A percentile compares a stretch with the other conserved stretches of the same genome.
Evolutionary conservation across 2,888 invertebrate species (phyloP).

Genomic region (Megalurothrips usitatus): DNA sequence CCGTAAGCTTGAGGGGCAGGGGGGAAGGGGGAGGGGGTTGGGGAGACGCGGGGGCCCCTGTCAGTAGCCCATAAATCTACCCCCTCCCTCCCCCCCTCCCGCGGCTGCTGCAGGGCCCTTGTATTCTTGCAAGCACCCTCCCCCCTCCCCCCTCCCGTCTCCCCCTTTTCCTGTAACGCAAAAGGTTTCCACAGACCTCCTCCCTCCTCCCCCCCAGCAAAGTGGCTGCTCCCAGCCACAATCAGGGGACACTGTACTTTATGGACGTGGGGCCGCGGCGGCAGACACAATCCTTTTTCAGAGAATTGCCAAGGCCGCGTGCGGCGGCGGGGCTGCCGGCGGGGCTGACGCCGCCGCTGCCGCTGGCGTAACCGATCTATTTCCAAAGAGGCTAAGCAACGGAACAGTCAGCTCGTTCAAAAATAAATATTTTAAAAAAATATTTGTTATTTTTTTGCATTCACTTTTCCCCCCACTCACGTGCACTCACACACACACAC

Average conservation of each 20-base stretch:
- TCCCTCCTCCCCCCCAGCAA: neutral
- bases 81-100: neutral
- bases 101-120: neutral
- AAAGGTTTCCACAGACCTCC: neutral
- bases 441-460: too few species aligned
- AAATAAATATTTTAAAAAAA: too few species aligned
- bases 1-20: neutral
- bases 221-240: conserved; percentile 14
- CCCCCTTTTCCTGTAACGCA: too few species aligned
- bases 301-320: neutral
- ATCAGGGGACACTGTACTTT: conserved; percentile 14
- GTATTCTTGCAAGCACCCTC: neutral
- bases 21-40: neutral
- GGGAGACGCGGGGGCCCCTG: neutral
- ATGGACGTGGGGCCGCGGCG: neutral
- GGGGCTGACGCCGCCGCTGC: neutral
- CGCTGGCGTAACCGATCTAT: too few species aligned
- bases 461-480: too few species aligned
- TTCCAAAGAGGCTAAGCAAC: too few species aligned
- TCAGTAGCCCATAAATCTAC: conserved; percentile 24
- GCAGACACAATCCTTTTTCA: neutral
- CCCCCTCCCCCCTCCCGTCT: neutral
- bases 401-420: too few species aligned
- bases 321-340: neutral
- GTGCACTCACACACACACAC: too few species aligned